A percentile compares a stretch with the other conserved stretches of the same genome.
phyloP scores from a whole-genome alignment of 2,888 invertebrate species.

The Drosophila maculinotata region DNA sequence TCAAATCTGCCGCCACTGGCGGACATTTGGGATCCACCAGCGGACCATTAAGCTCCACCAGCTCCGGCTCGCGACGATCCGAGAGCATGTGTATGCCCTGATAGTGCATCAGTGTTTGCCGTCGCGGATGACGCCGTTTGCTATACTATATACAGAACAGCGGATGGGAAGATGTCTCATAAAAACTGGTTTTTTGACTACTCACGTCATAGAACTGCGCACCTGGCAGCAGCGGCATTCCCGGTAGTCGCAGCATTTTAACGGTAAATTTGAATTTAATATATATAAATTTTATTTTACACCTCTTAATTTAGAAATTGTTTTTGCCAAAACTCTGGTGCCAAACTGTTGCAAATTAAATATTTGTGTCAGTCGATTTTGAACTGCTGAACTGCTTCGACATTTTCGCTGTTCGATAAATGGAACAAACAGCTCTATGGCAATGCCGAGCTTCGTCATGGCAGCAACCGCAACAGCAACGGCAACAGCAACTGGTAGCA shows the following conservation, averaged over 20 bases:
- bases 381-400: conserved; percentile 42
- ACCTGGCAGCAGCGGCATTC: conserved; percentile 91
- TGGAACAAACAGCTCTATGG: conserved; percentile 77
- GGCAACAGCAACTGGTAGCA: conserved; percentile 66
- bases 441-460: conserved; percentile 63
- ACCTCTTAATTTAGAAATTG: conserved; percentile 11
- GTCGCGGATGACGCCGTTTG: conserved; percentile 83
- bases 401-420: conserved; percentile 68
- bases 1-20: conserved; percentile 86
- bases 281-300: neutral
- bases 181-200: conserved; percentile 39
- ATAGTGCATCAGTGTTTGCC: conserved; percentile 87
- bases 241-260: conserved; percentile 87
- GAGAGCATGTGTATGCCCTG: conserved; percentile 88
- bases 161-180: neutral
- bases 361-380: conserved; percentile 31
- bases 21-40: conserved; percentile 85
- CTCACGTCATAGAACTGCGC: conserved; percentile 89
- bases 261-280: conserved; percentile 27
- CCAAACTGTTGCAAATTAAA: conserved; percentile 21
- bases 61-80: conserved; percentile 87
- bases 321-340: conserved; percentile 22
- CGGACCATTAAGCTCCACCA: conserved; percentile 86
- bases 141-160: conserved; percentile 78
- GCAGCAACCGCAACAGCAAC: conserved; percentile 34